Conservation (phyloP, 2,888 invertebrate genomes). For the Acrobasis suavella region DNA sequence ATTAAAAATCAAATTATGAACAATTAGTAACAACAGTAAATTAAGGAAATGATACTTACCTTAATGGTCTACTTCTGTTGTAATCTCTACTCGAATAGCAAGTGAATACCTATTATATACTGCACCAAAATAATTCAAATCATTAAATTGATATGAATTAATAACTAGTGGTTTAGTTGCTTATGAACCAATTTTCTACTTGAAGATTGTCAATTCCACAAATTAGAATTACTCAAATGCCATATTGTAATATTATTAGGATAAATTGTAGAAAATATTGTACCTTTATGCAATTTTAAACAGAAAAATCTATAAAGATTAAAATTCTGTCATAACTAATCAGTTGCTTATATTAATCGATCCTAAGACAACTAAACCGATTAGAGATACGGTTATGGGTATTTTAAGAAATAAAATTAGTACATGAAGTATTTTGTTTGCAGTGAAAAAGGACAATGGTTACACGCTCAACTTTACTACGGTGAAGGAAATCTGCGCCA, state of each 20-base stretch:
- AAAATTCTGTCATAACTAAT: not conserved
- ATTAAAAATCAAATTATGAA: conserved; percentile 13
- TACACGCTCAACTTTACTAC: conserved; percentile 77
- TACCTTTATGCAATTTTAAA: too few relatives aligned
- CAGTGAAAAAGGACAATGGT: conserved; percentile 79
- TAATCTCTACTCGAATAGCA: conserved; percentile 9
- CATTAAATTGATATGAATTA: conserved; percentile 36
- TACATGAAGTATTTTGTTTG: conserved; percentile 38
- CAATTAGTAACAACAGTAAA: conserved; percentile 14
- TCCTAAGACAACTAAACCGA: not conserved
- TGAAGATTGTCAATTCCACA: not conserved
- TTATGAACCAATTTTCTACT: not conserved
- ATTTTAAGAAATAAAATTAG: not conserved
- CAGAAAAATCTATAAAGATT: too few relatives aligned
- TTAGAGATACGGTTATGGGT: not conserved
- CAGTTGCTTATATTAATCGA: not conserved
- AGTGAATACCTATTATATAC: conserved; percentile 17
- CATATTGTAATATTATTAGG: not conserved
- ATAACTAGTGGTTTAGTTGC: conserved; percentile 8
- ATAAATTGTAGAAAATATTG: too few relatives aligned
- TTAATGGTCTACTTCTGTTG: conserved; percentile 17
- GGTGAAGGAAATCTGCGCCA: conserved; percentile 75
- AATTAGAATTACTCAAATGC: not conserved
- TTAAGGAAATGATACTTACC: conserved; percentile 22
- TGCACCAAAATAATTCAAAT: conserved; percentile 19